Conservation (phyloP, 2,888 invertebrate genomes). For the Ellobium chinense region DNA sequence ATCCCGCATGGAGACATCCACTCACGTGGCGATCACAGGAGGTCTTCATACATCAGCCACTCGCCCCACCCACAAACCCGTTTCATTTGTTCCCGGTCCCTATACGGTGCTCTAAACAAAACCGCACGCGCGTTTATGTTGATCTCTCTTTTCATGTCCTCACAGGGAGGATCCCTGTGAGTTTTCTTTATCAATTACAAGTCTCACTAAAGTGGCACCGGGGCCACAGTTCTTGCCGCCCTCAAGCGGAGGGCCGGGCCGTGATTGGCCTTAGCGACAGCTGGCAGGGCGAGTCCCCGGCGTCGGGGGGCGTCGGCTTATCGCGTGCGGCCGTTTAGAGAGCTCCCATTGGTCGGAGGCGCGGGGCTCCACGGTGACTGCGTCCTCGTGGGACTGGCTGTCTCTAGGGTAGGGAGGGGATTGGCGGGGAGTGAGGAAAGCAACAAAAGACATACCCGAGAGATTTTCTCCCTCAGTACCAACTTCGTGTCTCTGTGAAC, state of each 20-base stretch:
- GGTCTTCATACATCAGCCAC: neutral
- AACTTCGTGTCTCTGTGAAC: slow-evolving; percentile 34
- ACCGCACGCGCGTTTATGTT: slow-evolving; percentile 8
- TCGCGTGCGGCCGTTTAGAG: slow-evolving; percentile 41
- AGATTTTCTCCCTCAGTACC: slow-evolving; percentile 65
- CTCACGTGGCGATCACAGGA: neutral
- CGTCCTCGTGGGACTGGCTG: slow-evolving; percentile 53
- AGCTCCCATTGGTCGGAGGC: slow-evolving; percentile 52
- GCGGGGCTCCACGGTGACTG: slow-evolving; percentile 49
- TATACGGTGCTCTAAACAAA: neutral
- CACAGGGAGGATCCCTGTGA: slow-evolving; percentile 30
- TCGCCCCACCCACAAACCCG: slow-evolving; percentile 17
- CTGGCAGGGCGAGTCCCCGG: slow-evolving; percentile 45
- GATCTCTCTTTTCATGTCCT: slow-evolving; percentile 15
- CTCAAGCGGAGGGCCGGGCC: slow-evolving; percentile 11
- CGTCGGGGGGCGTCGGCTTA: slow-evolving; percentile 50
- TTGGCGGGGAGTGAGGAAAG: slow-evolving; percentile 62
- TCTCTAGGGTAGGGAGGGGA: slow-evolving; percentile 55
- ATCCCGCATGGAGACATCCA: neutral
- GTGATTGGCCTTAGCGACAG: slow-evolving; percentile 57
- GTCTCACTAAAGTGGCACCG: slow-evolving; percentile 49
- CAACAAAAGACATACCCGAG: slow-evolving; percentile 76
- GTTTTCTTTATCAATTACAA: slow-evolving; percentile 52
- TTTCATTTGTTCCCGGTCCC: slow-evolving; percentile 7
- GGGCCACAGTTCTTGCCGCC: slow-evolving; percentile 25